Evolutionary conservation across 2,113 vertebrate species (phyloP).

Genomic region (Eptatretus burgeri): DNA sequence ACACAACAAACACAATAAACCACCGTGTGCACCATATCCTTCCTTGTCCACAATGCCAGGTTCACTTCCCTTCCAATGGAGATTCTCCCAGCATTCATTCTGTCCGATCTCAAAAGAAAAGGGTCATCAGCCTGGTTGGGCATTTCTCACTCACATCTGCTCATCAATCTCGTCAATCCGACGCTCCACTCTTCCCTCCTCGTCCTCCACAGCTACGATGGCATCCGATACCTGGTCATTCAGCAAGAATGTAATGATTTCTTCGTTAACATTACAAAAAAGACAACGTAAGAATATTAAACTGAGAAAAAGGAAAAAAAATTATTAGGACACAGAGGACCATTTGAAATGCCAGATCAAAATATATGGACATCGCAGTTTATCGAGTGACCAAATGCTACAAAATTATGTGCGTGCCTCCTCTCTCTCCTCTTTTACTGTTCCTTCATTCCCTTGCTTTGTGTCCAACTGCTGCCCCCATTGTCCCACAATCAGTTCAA

Average conservation of each 20-base stretch:
- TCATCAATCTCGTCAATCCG: slow-evolving; percentile 87
- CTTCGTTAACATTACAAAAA: slow-evolving; percentile 10
- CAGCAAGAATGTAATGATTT: too few relatives aligned
- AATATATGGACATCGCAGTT: not conserved
- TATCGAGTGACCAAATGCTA: not conserved
- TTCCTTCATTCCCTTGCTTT: too few relatives aligned
- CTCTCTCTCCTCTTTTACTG: too few relatives aligned
- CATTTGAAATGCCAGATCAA: not conserved
- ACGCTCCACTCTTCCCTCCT: slow-evolving; percentile 62
- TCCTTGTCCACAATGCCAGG: too few relatives aligned
- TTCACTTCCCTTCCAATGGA: too few relatives aligned
- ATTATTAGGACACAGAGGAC: not conserved
- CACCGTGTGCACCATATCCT: too few relatives aligned
- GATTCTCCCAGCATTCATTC: too few relatives aligned
- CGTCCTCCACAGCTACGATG: slow-evolving; percentile 80
- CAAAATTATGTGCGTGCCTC: not conserved
- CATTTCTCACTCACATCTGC: slow-evolving; percentile 35
- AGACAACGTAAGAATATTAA: slow-evolving; percentile 9
- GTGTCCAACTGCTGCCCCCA: too few relatives aligned
- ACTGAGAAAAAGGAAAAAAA: slow-evolving; percentile 10
- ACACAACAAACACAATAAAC: too few relatives aligned
- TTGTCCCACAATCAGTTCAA: too few relatives aligned
- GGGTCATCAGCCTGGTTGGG: too few relatives aligned
- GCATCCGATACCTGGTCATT: slow-evolving; percentile 47
- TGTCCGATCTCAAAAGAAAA: too few relatives aligned